A percentile compares a stretch with the other conserved stretches of the same genome.
Conservation (phyloP, 2,888 invertebrate genomes). For the Brenthis hecate region DNA sequence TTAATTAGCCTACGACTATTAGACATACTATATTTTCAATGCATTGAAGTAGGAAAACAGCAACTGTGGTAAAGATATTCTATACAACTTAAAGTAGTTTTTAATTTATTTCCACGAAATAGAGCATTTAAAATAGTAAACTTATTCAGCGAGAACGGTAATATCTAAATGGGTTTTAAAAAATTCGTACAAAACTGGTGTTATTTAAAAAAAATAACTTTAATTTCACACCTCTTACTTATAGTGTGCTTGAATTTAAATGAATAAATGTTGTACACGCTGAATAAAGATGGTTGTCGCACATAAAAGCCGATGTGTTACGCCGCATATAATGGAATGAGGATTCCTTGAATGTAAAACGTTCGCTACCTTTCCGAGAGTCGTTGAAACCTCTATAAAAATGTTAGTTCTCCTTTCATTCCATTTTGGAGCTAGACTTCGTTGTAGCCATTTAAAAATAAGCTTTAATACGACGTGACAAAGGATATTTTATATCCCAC, state of each 20-base stretch:
- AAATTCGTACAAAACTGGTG: slow-evolving; percentile 7
- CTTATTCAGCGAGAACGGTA: slow-evolving; percentile 5
- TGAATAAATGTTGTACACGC: slow-evolving; percentile 46
- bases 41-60: slow-evolving; percentile 7
- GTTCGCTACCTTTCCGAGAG: slow-evolving; percentile 67
- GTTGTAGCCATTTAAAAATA: slow-evolving; percentile 45
- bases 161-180: slow-evolving; percentile 22
- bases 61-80: slow-evolving; percentile 5
- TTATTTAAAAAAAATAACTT: slow-evolving; percentile 8
- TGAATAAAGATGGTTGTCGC: slow-evolving; percentile 66
- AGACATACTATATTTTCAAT: not conserved
- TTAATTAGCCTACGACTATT: not conserved
- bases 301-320: slow-evolving; percentile 68
- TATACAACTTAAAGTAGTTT: slow-evolving; percentile 3
- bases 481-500: slow-evolving; percentile 44
- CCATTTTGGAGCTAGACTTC: slow-evolving; percentile 63
- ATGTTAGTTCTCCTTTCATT: slow-evolving; percentile 79
- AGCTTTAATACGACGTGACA: slow-evolving; percentile 45
- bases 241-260: slow-evolving; percentile 44
- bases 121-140: slow-evolving; percentile 15
- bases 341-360: slow-evolving; percentile 79
- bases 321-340: slow-evolving; percentile 74
- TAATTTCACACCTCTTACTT: slow-evolving; percentile 34
- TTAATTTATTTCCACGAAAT: slow-evolving; percentile 11
- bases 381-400: slow-evolving; percentile 80